Evolutionary conservation across 2,888 invertebrate genomes (phyloP), one percentile per base, ranked within the genome.

Genomic region (Cacoxenus indagator): DNA sequence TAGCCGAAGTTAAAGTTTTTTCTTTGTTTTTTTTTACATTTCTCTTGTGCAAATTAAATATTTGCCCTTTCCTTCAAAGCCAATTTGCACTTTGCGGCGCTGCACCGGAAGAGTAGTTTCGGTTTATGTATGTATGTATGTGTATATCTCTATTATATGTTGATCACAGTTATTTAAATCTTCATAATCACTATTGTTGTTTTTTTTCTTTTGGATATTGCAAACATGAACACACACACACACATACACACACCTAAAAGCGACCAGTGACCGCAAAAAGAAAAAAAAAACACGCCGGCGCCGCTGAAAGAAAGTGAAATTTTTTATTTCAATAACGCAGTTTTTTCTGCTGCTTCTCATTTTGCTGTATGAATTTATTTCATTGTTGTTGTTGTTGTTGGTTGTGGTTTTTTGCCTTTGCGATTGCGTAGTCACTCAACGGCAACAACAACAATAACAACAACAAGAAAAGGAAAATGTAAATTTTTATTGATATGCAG

Each of bases 291-390:
- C n/a, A 22, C 48, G 48, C 6, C 55, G 55, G 8, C 51, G 51
- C 17, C 59, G 70, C 67, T 68, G 73, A 71, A 78, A 81, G 80
- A 81, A 81, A 81, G 80, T 81, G 80, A 81, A 81, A 81, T 64
- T 27, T 74, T 71, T 65, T 69, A 62, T 62, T 43, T 70, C 48
- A 48, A 17, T 65, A 67, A 65, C 19, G 2, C n/a, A 22, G 4
- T 14, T 37, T 51, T 67, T 17, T 67, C 4, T 22, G 29, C 4
- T 55, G 67, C 46, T 55, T 62, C 48, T 71, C 54, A 68, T 65
- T 73, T 65, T 51, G 24, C 51, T n/a, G 51, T 51, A 51, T 51
- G 22, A 51, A 22, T 17, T 48, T 48, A 2, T 43, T 43, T 48
- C 4, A 48, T 51, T 64, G 70, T 43, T 54, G 45, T 67, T 46